Evolutionary conservation across 1,140 invertebrate genomes (phyloP).

Genomic region (Euglossa dilemma): DNA sequence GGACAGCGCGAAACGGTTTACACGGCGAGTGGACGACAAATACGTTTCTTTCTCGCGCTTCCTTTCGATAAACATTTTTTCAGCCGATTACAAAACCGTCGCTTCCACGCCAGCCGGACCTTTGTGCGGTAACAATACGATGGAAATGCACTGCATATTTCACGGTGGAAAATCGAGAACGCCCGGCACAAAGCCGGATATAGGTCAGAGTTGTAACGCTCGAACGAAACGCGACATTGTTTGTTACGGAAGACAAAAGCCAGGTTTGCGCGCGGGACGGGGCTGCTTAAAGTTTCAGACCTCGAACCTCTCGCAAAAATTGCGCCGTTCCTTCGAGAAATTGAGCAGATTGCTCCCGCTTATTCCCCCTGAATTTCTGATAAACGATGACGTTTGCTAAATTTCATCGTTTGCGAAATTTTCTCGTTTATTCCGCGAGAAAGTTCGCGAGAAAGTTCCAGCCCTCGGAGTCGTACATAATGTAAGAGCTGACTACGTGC

Average conservation of each 20-base stretch:
- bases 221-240: slow-evolving; percentile 47
- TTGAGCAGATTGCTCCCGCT: slow-evolving; percentile 12
- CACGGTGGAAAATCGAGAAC: slow-evolving; percentile 44
- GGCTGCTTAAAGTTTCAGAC: slow-evolving; percentile 46
- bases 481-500: no score
- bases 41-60: slow-evolving; percentile 12
- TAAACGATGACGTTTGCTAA: background rate
- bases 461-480: no score
- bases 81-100: slow-evolving; percentile 45
- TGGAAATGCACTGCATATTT: slow-evolving; percentile 51
- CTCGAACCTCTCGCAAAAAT: background rate
- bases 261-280: background rate
- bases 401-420: background rate
- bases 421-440: background rate
- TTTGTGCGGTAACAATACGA: slow-evolving; percentile 51
- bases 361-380: background rate
- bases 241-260: slow-evolving; percentile 46
- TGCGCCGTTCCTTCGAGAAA: background rate
- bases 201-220: slow-evolving; percentile 47
- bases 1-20: slow-evolving; percentile 8
- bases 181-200: slow-evolving; percentile 31
- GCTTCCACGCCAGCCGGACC: slow-evolving; percentile 7
- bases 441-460: no score
- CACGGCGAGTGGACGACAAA: slow-evolving; percentile 30
- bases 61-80: slow-evolving; percentile 47